These are phyloP conservation scores for Anarhynchus alexandrinus DNA, from an alignment of 2,113 vertebrate genomes.

Conservation along the genomic window DNA sequence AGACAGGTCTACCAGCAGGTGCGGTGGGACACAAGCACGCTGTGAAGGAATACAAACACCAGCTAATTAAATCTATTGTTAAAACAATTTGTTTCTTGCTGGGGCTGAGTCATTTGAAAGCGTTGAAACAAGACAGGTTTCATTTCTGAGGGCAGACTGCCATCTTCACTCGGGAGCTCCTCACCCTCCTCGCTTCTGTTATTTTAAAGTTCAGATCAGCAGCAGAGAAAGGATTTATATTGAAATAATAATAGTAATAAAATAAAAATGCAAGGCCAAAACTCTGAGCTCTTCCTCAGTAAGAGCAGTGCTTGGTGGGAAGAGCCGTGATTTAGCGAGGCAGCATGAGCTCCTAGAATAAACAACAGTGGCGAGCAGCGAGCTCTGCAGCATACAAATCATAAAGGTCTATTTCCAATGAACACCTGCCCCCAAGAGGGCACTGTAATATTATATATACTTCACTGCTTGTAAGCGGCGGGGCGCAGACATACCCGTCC, in stretches of 20 bases:
- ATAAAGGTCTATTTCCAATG: background rate
- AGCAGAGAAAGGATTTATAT: background rate
- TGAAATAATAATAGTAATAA: background rate
- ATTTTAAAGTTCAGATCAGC: background rate
- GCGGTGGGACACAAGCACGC: background rate
- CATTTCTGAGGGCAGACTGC: conserved; percentile 45
- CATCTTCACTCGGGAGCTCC: background rate
- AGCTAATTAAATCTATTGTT: conserved; percentile 69
- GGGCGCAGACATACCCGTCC: background rate
- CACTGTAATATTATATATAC: conserved; percentile 1
- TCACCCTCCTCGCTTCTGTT: background rate
- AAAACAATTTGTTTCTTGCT: conserved; percentile 62
- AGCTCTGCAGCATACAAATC: background rate
- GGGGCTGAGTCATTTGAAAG: background rate
- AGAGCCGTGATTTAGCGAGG: background rate
- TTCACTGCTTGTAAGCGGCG: background rate
- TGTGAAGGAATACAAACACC: conserved; percentile 45
- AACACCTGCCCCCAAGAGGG: conserved; percentile 42
- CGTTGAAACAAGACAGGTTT: background rate
- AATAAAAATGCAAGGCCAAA: background rate
- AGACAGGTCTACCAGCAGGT: conserved; percentile 48
- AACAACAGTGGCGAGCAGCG: fast-evolving
- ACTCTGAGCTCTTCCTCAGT: background rate
- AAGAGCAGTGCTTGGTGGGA: background rate
- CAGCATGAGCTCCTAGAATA: background rate